Base-by-base conservation (phyloP, 2,113 vertebrate species). In the Struthio camelus region DNA sequence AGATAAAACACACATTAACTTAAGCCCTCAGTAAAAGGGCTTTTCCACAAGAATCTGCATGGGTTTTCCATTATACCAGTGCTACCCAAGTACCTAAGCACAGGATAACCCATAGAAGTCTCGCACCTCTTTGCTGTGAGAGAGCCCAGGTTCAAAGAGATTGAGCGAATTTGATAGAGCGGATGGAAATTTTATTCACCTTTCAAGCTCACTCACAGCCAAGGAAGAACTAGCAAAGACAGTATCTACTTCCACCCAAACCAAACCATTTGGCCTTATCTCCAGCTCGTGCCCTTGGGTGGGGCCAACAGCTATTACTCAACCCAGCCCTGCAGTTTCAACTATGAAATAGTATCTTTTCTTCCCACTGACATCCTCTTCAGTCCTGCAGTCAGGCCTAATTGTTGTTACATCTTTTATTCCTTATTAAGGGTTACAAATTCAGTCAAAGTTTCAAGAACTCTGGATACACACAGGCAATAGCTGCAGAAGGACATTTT, bases 1-100 rank as follows among this genome's bases (percentile, higher is more conserved):
- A 1, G 0, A 9, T 27, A 17, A 16, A 18, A 27, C 0, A 1
- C n/a, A n/a, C 2, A 9, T 11, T 3, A 19, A 69, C 69, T 11
- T 19, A 53, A 69, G 80, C 15, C 54, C 32, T 34, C 2, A 1
- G 6, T 3, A 22, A 6, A 53, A 24, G 30, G 71, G 23, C 51
- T 7, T 14, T 32, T 28, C 19, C 17, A 40, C 58, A n/a, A 54
- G 36, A 4, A 0, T 4, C 51, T 44, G 56, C 18, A 23, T 13
- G 15, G 5, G 0, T 2, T 15, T 42, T 24, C 78, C 62, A 75
- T 2, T 32, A 10, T 19, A 8, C 15, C 1, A 6, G 2, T 1
- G 5, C 58, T 1, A 17, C 6, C n/a, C 44, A 40, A 56, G 62
- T 9, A 51, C 15, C 6, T 13, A 12, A 42, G 75, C 75, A 75